Base-by-base conservation (phyloP, 2,797 vertebrate genomes). In the Ataeniobius toweri region DNA sequence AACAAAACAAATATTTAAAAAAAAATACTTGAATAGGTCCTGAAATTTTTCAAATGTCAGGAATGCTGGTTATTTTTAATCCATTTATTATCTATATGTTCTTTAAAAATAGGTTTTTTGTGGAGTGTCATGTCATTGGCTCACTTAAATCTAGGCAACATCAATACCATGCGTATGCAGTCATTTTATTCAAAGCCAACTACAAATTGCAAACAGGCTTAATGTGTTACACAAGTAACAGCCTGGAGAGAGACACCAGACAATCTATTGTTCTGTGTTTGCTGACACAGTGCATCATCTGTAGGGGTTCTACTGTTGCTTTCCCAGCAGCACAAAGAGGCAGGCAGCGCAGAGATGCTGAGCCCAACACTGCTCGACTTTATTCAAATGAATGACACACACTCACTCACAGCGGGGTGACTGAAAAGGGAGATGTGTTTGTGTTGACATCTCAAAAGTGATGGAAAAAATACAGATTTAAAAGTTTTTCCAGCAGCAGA, bases 261-360 rank as follows among this genome's bases (percentile, higher is more conserved):
- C 36, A 36, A 26, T 76, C 63, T 63, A 56, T 76, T 76, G 74
- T 76, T 69, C 41, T 44, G 39, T 28, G 63, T 76, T 76, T 76
- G 74, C 74, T 76, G 74, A 76, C 74, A 41, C 67, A 16, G 50
- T 77, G 53, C 68, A 50, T 77, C 67, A 50, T 59, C 67, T 71
- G 67, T 55, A 36, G 68, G 89, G 84, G 73, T 77, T 83, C 80
- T 79, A 80, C 88, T 85, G 83, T 85, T 82, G 83, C 84, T 84
- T 77, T 85, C 87, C 82, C 59, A 53, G 61, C 53, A 39, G 50
- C 74, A 75, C 74, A 75, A 75, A n/a, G 61, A 75, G 67, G 31
- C 48, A 36, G 31, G 39, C 56, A 67, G 31, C 28, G 24, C 28
- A 55, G 36, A 69, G 74, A 67, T 76, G 74, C 74, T 68, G 74